These are phyloP conservation scores for Sarcophaga bullata DNA, from an alignment of 1,140 invertebrate genomes.

Conservation along the genomic window DNA sequence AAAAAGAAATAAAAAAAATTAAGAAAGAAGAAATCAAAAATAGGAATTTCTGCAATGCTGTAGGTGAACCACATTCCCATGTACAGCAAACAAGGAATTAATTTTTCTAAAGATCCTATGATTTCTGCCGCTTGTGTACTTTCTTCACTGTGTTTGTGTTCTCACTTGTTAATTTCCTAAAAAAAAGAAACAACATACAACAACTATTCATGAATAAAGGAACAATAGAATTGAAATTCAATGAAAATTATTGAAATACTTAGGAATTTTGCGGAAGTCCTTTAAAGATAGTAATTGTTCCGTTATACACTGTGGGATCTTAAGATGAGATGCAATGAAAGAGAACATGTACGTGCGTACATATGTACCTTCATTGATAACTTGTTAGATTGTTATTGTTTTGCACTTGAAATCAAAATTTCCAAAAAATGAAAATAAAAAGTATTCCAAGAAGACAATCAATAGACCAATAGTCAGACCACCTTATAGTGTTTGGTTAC, in stretches of 20 bases:
- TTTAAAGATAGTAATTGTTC: constrained; percentile 27
- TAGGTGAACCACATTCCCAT: background rate
- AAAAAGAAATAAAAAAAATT: too few species aligned
- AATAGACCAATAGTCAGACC: constrained; percentile 10
- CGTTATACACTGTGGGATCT: background rate
- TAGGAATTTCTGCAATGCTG: background rate
- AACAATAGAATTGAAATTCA: background rate
- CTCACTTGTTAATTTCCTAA: constrained; percentile 2
- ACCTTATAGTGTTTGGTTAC: constrained; percentile 31
- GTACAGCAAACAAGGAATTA: background rate
- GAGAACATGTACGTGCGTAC: background rate
- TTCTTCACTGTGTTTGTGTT: background rate
- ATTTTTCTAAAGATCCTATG: background rate
- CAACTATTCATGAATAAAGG: background rate
- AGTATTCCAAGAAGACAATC: constrained; percentile 17
- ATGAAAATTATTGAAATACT: constrained; percentile 20
- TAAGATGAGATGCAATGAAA: background rate
- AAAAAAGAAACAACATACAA: too few species aligned
- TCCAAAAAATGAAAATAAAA: background rate
- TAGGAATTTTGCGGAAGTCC: constrained; percentile 40
- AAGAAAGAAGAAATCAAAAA: background rate
- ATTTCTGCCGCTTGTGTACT: background rate
- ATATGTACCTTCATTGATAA: constrained; percentile 12
- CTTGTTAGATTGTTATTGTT: constrained; percentile 36
- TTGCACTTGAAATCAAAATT: constrained; percentile 40